Percentiles rank a stretch among this genome's conserved stretches.
Evolutionary conservation across 1,140 invertebrate species (phyloP).

Genomic region (Mactra quadrangularis): DNA sequence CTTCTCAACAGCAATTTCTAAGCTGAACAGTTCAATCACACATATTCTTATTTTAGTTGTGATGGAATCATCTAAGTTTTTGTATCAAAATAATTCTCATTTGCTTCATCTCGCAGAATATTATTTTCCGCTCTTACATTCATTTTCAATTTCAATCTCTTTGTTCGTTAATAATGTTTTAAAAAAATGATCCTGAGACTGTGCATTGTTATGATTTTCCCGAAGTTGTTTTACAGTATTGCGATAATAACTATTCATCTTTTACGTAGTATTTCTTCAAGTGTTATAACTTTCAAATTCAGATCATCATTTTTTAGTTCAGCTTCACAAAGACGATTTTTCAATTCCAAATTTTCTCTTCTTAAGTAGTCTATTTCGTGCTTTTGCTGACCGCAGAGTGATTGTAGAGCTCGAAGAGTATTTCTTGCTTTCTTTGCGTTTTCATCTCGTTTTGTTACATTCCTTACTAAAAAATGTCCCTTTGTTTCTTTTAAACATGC

Average conservation of each 20-base stretch:
- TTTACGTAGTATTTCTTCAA: constrained; percentile 6
- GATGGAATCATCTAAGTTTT: constrained; percentile 36
- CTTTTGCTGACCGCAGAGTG: background rate
- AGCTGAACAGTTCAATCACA: constrained; percentile 48
- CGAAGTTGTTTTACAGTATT: background rate
- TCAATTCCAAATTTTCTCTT: background rate
- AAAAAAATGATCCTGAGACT: background rate
- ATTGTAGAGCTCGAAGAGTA: background rate
- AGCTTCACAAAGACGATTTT: background rate
- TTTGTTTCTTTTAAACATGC: background rate
- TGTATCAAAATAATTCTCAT: background rate
- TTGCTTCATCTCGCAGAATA: constrained; percentile 11
- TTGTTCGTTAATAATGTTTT: constrained; percentile 2
- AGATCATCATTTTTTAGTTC: background rate
- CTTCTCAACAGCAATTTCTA: constrained; percentile 62
- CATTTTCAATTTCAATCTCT: background rate
- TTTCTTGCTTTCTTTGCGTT: background rate
- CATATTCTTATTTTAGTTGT: constrained; percentile 47
- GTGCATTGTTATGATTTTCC: background rate
- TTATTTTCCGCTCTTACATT: background rate
- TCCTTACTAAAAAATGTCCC: constrained; percentile 41
- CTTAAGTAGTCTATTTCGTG: background rate
- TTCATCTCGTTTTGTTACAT: constrained; percentile 44
- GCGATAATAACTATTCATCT: constrained; percentile 16
- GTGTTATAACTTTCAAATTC: background rate